Base-by-base conservation (phyloP, 2,797 vertebrate genomes). In the Mus spretus region DNA sequence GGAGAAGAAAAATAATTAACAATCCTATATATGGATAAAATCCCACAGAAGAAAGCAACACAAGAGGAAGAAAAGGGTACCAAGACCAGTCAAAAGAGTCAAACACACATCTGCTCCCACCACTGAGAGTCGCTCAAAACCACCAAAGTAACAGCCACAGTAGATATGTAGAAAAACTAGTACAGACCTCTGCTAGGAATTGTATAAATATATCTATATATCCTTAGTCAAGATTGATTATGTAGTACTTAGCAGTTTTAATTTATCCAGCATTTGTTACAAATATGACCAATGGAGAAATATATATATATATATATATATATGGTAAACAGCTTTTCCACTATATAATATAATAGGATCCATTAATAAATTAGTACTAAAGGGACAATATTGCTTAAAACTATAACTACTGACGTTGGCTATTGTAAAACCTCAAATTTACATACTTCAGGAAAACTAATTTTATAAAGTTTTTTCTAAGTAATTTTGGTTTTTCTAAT, bases 351-450 rank as follows among this genome's bases (percentile, higher is more conserved):
- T 31, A 44, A 63, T 37, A 53, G 19, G 4, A 59, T 53, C 53
- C 22, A 91, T 59, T 91, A 44, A 19, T 26, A 93, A 96, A 93
- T 80, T 61, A 3, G 55, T 31, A 94, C 31, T 31, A 86, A 94
- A 77, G 28, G n/a, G 2, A 24, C 3, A 84, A 75, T 57, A 93
- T 80, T 57, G 55, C 11, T 92, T 81, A 83, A 91, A 85, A 12
- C 81, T 6, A 6, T 79, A 79, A 84, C 12, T 86, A 89, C 34
- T 93, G 26, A 74, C 6, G 91, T 77, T n/a, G 55, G 2, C 12
- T 78, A 61, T 26, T 79, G 37, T 53, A 65, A 63, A 85, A 77
- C 84, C 19, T 17, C 65, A 59, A 17, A 4, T 67, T 31, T 72
- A 22, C 44, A 96, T 59, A 84, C 65, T n/a, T 31, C 44, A 87